Evolutionary conservation across 2,888 invertebrate genomes (phyloP).

Genomic region (Mantis religiosa): DNA sequence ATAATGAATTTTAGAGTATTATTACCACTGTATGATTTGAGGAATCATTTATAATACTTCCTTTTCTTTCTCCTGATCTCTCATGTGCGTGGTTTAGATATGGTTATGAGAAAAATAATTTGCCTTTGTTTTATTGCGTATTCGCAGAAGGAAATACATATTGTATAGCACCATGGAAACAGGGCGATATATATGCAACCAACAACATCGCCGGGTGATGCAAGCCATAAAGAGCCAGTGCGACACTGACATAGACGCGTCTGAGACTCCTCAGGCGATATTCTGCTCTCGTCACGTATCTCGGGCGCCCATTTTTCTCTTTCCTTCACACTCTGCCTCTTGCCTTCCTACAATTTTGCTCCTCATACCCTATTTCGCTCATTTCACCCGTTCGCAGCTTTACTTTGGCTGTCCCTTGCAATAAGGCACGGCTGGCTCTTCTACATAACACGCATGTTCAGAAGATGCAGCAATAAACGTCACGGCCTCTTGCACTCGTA

Average conservation of each 20-base stretch:
- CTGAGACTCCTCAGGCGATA: background rate
- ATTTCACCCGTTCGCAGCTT: background rate
- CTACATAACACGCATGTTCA: background rate
- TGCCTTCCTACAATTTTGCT: background rate
- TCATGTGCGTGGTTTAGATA: too few species aligned
- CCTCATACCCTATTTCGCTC: background rate
- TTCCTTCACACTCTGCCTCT: background rate
- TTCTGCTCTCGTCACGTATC: background rate
- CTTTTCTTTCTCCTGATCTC: too few species aligned
- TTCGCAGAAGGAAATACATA: too few species aligned
- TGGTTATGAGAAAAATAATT: too few species aligned
- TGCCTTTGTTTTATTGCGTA: too few species aligned
- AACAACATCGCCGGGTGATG: background rate
- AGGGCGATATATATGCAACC: too few species aligned
- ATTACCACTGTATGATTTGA: too few species aligned
- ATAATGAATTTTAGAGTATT: too few species aligned
- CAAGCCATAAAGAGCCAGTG: background rate
- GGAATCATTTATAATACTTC: too few species aligned
- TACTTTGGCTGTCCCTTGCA: background rate
- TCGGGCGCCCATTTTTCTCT: background rate
- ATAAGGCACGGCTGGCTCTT: background rate
- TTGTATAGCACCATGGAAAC: too few species aligned
- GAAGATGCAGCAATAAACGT: background rate
- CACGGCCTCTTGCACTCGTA: background rate
- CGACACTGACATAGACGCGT: background rate